Evolutionary conservation across 2,888 invertebrate species (phyloP), one percentile per base, ranked within the genome.

Genomic region (Drosophila mayaguana): DNA sequence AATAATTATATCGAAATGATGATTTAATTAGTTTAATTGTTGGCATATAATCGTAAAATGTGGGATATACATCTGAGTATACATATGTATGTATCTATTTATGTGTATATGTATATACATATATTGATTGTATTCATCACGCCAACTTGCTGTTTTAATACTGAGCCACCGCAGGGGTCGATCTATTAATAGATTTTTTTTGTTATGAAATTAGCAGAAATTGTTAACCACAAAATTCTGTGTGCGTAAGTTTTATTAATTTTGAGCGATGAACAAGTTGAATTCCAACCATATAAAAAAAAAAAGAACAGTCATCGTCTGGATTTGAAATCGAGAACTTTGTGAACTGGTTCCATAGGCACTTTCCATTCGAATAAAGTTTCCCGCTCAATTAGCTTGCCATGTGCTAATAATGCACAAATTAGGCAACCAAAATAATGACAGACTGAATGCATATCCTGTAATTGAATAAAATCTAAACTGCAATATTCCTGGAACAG

Each of bases 1-100:
- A 51, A n/a, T 42, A 64, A 64, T 55, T 48, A 60, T 14, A 42
- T n/a, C 18, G 18, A 65, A 50, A 62, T 62, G 32, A 63, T 45
- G n/a, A 42, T 51, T 63, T 62, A 71, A 76, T 77, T 72, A 62
- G 55, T 43, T 64, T 63, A 54, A 71, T 71, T 46, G 48, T 12
- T 20, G 12, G 18, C n/a, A 45, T 36, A 54, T 48, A 46, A 60
- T 48, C 72, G 32, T 66, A 55, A 72, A 57, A 28, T 45, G 50
- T 11, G 51, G 61, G 20, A 32, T 46, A 45, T 40, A 51, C 45
- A 45, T 55, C 14, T 20, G 40, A 40, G 5, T 9, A 1, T 5
- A 42, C 20, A 16, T 22, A 18, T 7, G 2, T 14, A 22, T 22
- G 36, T 2, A 1, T 22, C 3, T 34, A 20, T 43, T 20, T 25